Evolutionary conservation across 1,140 invertebrate genomes (phyloP).

Genomic region (Drosophila kikkawai): DNA sequence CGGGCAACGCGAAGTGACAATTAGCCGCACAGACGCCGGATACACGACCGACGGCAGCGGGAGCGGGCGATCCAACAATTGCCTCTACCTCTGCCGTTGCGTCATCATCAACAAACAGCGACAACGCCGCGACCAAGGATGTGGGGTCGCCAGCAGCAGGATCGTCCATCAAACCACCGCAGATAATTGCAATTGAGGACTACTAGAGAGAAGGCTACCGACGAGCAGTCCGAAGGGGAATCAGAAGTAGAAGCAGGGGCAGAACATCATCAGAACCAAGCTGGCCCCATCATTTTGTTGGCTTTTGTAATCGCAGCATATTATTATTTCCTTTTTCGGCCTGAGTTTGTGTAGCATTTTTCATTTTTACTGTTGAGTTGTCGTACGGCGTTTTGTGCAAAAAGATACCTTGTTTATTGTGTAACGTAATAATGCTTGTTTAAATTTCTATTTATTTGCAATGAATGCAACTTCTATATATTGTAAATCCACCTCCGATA

Average conservation of each 20-base stretch:
- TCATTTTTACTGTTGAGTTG: conserved; percentile 67
- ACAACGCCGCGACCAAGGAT: conserved; percentile 70
- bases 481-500: conserved; percentile 51
- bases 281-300: conserved; percentile 38
- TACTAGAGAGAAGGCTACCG: conserved; percentile 68
- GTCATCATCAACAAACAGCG: conserved; percentile 54
- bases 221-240: conserved; percentile 27
- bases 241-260: conserved; percentile 6
- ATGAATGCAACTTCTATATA: conserved; percentile 44
- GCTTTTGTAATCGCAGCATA: conserved; percentile 12
- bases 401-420: conserved; percentile 65
- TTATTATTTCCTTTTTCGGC: conserved; percentile 53
- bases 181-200: conserved; percentile 83
- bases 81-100: conserved; percentile 29
- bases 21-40: conserved; percentile 85
- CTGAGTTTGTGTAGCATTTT: conserved; percentile 55
- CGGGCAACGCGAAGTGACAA: conserved; percentile 85
- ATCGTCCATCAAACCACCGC: conserved; percentile 78
- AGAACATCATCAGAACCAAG: conserved; percentile 28
- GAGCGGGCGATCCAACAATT: conserved; percentile 30
- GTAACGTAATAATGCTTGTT: conserved; percentile 60
- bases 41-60: conserved; percentile 52
- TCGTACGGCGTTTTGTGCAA: conserved; percentile 76
- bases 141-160: conserved; percentile 59
- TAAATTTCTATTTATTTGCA: conserved; percentile 62